These are phyloP conservation scores for Lamproptera curius DNA, from an alignment of 2,888 invertebrate genomes.

Conservation along the genomic window DNA sequence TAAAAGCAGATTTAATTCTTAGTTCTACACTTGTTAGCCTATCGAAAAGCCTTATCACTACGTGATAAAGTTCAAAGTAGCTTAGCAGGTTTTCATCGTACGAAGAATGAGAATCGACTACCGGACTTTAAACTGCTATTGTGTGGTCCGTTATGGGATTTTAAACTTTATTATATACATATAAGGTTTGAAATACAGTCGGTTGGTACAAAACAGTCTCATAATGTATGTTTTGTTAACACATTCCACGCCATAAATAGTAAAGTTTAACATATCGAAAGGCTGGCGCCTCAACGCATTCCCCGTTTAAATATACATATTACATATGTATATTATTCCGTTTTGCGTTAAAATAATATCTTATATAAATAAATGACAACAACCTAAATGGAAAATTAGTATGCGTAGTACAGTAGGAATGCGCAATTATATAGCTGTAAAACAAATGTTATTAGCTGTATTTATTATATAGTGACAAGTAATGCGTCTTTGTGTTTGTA, in stretches of 20 bases:
- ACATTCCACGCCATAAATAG: conserved; percentile 72
- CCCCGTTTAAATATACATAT: conserved; percentile 1
- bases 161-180: conserved; percentile 16
- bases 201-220: conserved; percentile 34
- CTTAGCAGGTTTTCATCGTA: neutral
- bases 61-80: conserved; percentile 6
- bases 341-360: too few relatives aligned
- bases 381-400: too few relatives aligned
- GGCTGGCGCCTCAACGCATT: conserved; percentile 35
- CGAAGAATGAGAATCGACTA: conserved; percentile 18
- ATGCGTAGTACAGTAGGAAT: too few relatives aligned
- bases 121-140: conserved; percentile 19
- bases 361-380: too few relatives aligned
- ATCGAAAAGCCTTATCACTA: neutral
- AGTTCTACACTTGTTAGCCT: neutral
- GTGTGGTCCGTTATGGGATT: conserved; percentile 12
- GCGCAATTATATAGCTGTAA: too few relatives aligned
- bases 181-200: conserved; percentile 35
- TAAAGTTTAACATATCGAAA: conserved; percentile 48
- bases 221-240: conserved; percentile 59
- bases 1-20: conserved; percentile 12
- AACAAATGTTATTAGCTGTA: too few relatives aligned
- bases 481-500: too few relatives aligned
- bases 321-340: too few relatives aligned
- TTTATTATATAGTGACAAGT: too few relatives aligned